Conservation (phyloP, 2,797 vertebrate species). For the Balearica regulorum region DNA sequence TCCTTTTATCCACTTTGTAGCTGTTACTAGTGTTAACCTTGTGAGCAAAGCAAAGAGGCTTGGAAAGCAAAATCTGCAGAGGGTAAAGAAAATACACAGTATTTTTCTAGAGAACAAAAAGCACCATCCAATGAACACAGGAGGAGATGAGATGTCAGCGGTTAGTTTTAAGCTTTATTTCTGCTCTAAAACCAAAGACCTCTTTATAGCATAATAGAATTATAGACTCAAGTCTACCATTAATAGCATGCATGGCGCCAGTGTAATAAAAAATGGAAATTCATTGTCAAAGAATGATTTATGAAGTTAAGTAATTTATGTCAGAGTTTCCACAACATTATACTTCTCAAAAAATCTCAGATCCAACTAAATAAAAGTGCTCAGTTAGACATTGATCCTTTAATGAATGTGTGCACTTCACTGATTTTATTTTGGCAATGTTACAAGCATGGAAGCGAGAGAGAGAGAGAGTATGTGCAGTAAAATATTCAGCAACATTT, state of each 20-base stretch:
- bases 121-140: neutral
- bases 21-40: neutral
- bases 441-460: neutral
- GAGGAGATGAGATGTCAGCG: neutral
- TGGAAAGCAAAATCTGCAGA: neutral
- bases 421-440: constrained; percentile 41
- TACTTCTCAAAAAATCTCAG: constrained; percentile 11
- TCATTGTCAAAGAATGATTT: constrained; percentile 10
- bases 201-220: constrained; percentile 29
- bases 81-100: neutral
- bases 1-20: neutral
- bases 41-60: neutral
- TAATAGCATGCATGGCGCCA: constrained; percentile 29
- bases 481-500: constrained; percentile 14
- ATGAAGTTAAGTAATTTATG: constrained; percentile 28
- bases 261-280: constrained; percentile 41
- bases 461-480: neutral
- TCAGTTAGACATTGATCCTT: constrained; percentile 38
- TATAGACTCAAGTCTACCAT: constrained; percentile 9
- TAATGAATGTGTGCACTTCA: constrained; percentile 21
- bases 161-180: constrained; percentile 14
- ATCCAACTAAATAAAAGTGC: neutral
- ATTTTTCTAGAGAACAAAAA: neutral
- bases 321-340: neutral
- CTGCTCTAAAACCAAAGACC: constrained; percentile 3